These are phyloP conservation scores for Cherax destructor DNA, from an alignment of 1,140 invertebrate species.

Conservation along the genomic window DNA sequence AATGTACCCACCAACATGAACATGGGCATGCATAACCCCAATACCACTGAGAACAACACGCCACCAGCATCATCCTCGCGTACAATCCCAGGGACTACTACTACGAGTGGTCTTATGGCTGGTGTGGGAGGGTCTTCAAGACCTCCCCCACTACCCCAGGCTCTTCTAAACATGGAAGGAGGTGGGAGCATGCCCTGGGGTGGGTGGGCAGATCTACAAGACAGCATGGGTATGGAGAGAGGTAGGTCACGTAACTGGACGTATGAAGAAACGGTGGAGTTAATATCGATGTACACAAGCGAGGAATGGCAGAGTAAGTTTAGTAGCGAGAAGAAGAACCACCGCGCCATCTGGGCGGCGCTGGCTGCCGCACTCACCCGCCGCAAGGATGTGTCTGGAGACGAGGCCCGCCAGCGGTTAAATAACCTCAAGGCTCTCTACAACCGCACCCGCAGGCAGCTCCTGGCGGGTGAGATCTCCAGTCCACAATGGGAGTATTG, in stretches of 20 bases:
- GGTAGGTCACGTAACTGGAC: constrained; percentile 71
- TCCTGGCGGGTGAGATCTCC: constrained; percentile 70
- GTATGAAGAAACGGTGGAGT: constrained; percentile 70
- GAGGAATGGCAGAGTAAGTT: constrained; percentile 72
- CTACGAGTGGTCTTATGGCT: constrained; percentile 19
- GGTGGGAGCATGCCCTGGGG: constrained; percentile 37
- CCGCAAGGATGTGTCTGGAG: constrained; percentile 69
- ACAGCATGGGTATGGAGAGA: constrained; percentile 59
- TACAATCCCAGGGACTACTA: constrained; percentile 1
- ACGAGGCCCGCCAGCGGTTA: constrained; percentile 71
- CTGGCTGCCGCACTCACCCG: constrained; percentile 67
- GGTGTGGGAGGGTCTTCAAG: constrained; percentile 40
- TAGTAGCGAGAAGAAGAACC: constrained; percentile 72
- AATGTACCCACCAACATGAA: constrained; percentile 42
- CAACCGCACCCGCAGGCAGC: constrained; percentile 70
- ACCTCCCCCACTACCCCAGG: constrained; percentile 42
- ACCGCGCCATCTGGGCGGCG: constrained; percentile 70
- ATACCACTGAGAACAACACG: neutral
- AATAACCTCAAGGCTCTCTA: constrained; percentile 72
- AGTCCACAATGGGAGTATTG: constrained; percentile 72
- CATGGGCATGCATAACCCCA: constrained; percentile 44
- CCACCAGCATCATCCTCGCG: constrained; percentile 23
- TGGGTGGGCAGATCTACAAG: constrained; percentile 61
- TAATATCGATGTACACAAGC: constrained; percentile 70
- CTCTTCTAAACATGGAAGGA: constrained; percentile 48